These are phyloP conservation scores for Hymenochirus boettgeri DNA, from an alignment of 2,113 vertebrate genomes.

Conservation along the genomic window DNA sequence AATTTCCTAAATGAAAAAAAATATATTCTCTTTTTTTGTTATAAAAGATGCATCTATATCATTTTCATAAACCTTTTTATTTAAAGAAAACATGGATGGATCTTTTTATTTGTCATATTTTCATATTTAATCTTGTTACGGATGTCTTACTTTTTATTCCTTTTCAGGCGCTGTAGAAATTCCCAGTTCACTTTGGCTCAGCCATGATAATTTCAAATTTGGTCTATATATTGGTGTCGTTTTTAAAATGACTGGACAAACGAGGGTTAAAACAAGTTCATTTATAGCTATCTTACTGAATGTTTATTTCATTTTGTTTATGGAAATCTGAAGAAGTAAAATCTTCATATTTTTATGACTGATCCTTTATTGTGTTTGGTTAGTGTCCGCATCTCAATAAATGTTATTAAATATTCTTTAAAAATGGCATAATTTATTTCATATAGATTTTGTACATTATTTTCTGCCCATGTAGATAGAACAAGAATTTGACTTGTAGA, in stretches of 20 bases:
- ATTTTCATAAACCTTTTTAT: neutral
- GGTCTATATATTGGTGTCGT: neutral
- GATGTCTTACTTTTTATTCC: constrained; percentile 18
- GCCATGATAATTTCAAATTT: neutral
- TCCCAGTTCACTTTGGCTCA: neutral
- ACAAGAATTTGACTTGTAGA: no score
- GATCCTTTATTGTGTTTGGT: constrained; percentile 93
- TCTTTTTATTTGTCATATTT: constrained; percentile 18
- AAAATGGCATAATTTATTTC: constrained; percentile 45
- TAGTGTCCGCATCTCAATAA: constrained; percentile 94
- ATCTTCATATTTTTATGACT: constrained; percentile 71
- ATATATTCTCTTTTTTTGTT: neutral
- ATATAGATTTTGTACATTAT: no score
- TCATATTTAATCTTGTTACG: neutral
- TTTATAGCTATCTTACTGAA: constrained; percentile 52
- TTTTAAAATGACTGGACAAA: constrained; percentile 31
- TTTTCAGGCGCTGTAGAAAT: neutral
- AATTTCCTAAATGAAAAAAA: constrained; percentile 5
- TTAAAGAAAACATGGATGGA: constrained; percentile 1
- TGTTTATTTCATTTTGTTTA: constrained; percentile 24
- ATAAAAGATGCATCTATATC: neutral
- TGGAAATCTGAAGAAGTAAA: constrained; percentile 15
- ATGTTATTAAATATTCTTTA: constrained; percentile 87
- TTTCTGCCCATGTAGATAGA: no score
- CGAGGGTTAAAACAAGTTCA: constrained; percentile 46